Percentiles rank a stretch among this genome's conserved stretches.
phyloP scores from a whole-genome alignment of 2,888 invertebrate species.

The Drosophila leonis region DNA sequence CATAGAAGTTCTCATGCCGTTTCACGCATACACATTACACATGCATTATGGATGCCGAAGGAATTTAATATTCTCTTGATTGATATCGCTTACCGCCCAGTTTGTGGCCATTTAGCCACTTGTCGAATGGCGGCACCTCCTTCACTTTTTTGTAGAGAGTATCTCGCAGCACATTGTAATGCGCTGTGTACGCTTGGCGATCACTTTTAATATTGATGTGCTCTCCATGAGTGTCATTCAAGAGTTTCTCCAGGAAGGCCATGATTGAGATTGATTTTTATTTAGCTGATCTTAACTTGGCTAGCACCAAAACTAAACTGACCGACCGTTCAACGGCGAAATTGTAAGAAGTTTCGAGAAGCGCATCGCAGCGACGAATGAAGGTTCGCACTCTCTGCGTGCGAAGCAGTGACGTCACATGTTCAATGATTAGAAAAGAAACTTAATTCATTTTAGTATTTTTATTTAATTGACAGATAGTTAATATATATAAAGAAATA shows the following conservation, averaged over 20 bases:
- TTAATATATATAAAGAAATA: neutral
- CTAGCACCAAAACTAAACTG: slow-evolving; percentile 7
- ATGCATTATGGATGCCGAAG: neutral
- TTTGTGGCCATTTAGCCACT: slow-evolving; percentile 43
- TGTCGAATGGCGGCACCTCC: slow-evolving; percentile 31
- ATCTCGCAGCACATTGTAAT: slow-evolving; percentile 48
- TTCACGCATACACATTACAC: neutral
- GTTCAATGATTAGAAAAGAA: neutral
- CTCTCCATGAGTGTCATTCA: neutral
- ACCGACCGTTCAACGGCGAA: neutral
- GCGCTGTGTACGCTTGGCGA: slow-evolving; percentile 26
- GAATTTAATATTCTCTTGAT: neutral
- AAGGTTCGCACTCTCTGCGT: neutral
- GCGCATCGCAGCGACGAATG: no score
- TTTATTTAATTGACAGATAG: neutral
- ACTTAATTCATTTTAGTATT: neutral
- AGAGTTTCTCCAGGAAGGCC: neutral
- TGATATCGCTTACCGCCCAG: slow-evolving; percentile 52
- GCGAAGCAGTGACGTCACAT: neutral
- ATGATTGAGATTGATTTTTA: neutral
- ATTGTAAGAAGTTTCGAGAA: neutral
- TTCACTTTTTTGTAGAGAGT: slow-evolving; percentile 41
- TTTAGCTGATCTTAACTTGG: neutral
- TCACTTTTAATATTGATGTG: slow-evolving; percentile 47
- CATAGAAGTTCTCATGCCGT: neutral